Evolutionary conservation across 2,797 vertebrate genomes (phyloP).

Genomic region (Argentina silus): DNA sequence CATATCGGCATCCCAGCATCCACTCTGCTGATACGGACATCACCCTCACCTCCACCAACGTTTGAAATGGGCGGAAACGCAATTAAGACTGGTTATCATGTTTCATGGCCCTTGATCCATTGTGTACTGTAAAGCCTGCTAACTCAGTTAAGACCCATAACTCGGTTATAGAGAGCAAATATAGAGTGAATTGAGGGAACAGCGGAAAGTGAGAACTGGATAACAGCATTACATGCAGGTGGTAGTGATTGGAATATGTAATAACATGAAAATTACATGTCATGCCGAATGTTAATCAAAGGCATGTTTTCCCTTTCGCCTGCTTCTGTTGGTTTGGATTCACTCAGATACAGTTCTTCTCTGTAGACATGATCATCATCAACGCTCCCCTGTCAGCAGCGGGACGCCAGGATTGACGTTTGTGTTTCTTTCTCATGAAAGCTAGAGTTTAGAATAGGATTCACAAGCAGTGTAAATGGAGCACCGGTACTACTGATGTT

Average conservation of each 20-base stretch:
- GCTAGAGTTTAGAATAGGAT: constrained; percentile 22
- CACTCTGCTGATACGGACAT: constrained; percentile 19
- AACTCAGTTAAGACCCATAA: constrained; percentile 41
- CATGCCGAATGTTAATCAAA: constrained; percentile 7
- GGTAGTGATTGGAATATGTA: constrained; percentile 4
- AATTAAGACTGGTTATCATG: constrained; percentile 37
- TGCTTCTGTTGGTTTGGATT: constrained; percentile 32
- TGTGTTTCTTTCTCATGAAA: constrained; percentile 44
- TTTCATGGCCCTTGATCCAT: constrained; percentile 41
- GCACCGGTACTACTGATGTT: constrained; percentile 25
- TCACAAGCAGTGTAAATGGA: constrained; percentile 4
- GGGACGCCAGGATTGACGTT: constrained; percentile 40
- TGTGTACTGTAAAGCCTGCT: constrained; percentile 27
- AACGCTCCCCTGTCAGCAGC: constrained; percentile 25
- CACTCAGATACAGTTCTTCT: constrained; percentile 40
- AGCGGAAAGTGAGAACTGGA: constrained; percentile 14
- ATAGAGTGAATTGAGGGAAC: constrained; percentile 15
- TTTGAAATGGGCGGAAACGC: constrained; percentile 28
- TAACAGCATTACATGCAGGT: constrained; percentile 23
- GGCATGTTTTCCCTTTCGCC: constrained; percentile 9
- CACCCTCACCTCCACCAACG: constrained; percentile 29
- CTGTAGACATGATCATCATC: constrained; percentile 32
- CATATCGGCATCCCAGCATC: constrained; percentile 21
- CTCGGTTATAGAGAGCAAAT: constrained; percentile 41
- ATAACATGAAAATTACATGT: background rate